Conservation (phyloP, 2,888 invertebrate species). For the Troglohyphantes excavatus region DNA sequence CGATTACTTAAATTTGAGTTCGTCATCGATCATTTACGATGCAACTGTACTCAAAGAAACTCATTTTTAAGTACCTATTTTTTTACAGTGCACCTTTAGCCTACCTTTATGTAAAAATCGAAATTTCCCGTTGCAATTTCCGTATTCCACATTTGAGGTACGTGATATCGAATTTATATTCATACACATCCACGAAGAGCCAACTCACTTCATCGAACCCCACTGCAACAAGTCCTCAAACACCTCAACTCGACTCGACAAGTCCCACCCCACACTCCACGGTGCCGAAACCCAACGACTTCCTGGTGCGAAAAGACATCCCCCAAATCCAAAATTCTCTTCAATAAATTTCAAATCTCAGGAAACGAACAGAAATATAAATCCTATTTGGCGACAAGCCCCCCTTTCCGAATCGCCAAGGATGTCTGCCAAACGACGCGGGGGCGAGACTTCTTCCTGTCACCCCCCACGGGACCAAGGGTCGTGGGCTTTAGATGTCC, state of each 20-base stretch:
- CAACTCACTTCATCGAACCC: background rate
- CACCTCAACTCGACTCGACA: constrained; percentile 9
- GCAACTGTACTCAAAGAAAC: too few relatives aligned
- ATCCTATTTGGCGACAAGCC: constrained; percentile 71
- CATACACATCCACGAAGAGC: too few relatives aligned
- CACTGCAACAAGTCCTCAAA: background rate
- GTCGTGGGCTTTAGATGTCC: constrained; percentile 67
- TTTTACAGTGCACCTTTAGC: too few relatives aligned
- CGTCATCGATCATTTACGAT: too few relatives aligned
- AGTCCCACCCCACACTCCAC: background rate
- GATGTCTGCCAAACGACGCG: constrained; percentile 34
- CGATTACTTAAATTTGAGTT: too few relatives aligned
- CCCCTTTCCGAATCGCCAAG: constrained; percentile 60
- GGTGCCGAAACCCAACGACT: constrained; percentile 12
- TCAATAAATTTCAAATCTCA: constrained; percentile 73
- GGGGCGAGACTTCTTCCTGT: background rate
- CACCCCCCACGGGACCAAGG: constrained; percentile 33
- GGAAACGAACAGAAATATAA: constrained; percentile 72
- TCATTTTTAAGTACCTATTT: too few relatives aligned
- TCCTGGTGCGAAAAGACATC: background rate
- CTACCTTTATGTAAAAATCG: too few relatives aligned
- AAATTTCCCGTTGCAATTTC: too few relatives aligned
- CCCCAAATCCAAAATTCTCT: constrained; percentile 45
- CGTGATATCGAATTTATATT: too few relatives aligned
- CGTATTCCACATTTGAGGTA: too few relatives aligned